Evolutionary conservation across 2,888 invertebrate species (phyloP).

Genomic region (Pachliopta kotzebuea): DNA sequence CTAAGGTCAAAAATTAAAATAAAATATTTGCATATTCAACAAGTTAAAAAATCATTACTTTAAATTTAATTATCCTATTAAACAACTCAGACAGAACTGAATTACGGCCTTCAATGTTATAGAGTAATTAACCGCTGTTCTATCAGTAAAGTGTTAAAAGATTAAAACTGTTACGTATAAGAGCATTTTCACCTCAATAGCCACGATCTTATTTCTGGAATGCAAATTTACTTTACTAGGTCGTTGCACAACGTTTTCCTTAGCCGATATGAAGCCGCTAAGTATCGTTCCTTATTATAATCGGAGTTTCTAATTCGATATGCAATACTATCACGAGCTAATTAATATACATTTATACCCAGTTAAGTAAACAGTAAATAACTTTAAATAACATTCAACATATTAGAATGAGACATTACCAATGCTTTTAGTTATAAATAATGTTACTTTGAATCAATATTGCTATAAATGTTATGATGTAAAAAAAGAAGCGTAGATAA

Average conservation of each 20-base stretch:
- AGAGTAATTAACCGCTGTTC: too few species aligned
- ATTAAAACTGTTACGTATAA: conserved; percentile 17
- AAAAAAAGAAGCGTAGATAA: neutral
- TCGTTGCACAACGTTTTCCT: conserved; percentile 12
- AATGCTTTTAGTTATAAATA: conserved; percentile 1
- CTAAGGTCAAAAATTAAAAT: too few species aligned
- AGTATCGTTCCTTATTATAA: neutral
- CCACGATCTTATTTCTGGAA: conserved; percentile 23
- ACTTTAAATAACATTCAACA: neutral
- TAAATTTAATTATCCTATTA: too few species aligned
- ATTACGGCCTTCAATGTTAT: too few species aligned
- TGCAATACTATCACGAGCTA: neutral
- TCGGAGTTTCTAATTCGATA: conserved; percentile 11
- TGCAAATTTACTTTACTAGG: conserved; percentile 19
- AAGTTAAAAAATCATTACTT: too few species aligned
- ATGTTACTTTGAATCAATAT: neutral
- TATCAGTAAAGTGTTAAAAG: neutral
- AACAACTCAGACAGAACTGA: too few species aligned
- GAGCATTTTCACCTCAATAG: conserved; percentile 17
- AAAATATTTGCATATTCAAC: too few species aligned
- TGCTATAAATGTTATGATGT: neutral
- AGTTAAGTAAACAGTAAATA: conserved; percentile 1
- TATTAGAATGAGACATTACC: neutral
- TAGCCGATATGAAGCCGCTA: neutral
- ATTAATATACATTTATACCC: conserved; percentile 5